These are phyloP conservation scores for Nemapogon koenigi DNA, from an alignment of 2,888 invertebrate genomes.

Conservation along the genomic window DNA sequence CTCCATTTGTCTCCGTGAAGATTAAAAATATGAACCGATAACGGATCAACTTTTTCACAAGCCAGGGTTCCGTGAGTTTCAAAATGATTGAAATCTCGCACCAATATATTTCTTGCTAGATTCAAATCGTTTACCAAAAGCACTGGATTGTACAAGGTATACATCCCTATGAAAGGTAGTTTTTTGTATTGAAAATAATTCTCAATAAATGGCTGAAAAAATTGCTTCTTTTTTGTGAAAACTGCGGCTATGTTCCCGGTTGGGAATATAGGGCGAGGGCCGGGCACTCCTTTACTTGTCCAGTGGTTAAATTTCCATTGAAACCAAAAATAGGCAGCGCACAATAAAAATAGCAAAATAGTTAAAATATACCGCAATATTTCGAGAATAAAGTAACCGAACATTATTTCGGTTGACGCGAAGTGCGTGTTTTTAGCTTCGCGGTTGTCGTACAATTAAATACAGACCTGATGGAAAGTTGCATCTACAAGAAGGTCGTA, in stretches of 20 bases:
- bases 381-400: too few species aligned
- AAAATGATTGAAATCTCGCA: conserved; percentile 69
- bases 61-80: conserved; percentile 65
- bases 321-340: conserved; percentile 48
- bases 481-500: too few species aligned
- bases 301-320: conserved; percentile 63
- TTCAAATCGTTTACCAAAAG: conserved; percentile 68
- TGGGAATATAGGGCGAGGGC: conserved; percentile 64
- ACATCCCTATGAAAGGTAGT: conserved; percentile 64
- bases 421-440: too few species aligned
- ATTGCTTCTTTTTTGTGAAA: conserved; percentile 58
- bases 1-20: conserved; percentile 59
- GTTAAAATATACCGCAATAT: neutral
- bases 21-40: conserved; percentile 51
- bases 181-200: conserved; percentile 61
- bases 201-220: conserved; percentile 68
- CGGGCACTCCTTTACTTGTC: conserved; percentile 61
- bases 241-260: conserved; percentile 68
- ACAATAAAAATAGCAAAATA: conserved; percentile 47
- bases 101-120: conserved; percentile 65
- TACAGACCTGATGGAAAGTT: too few species aligned
- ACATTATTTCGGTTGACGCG: too few species aligned
- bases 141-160: conserved; percentile 67
- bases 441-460: too few species aligned
- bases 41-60: conserved; percentile 52